A percentile compares a stretch with the other conserved stretches of the same genome.
phyloP scores from a whole-genome alignment of 1,140 invertebrate genomes.

The Drosophila leontia region DNA sequence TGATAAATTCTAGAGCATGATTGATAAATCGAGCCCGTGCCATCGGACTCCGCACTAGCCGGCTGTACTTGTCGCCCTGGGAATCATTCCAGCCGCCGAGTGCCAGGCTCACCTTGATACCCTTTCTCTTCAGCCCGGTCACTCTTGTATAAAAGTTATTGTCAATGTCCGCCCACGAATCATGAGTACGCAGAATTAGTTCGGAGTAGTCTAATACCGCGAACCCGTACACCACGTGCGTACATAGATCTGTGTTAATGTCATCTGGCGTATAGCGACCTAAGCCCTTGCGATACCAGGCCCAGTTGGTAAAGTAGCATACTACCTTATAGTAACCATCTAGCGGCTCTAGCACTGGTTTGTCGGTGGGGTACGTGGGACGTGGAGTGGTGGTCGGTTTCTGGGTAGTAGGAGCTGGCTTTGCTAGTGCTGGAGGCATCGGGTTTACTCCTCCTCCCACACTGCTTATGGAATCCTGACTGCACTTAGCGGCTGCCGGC shows the following conservation, averaged over 20 bases:
- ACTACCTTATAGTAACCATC: conserved; percentile 90
- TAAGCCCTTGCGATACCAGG: conserved; percentile 93
- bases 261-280: conserved; percentile 94
- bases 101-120: conserved; percentile 93
- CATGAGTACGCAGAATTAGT: conserved; percentile 92
- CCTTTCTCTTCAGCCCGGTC: conserved; percentile 90
- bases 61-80: conserved; percentile 93
- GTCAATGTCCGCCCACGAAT: conserved; percentile 95
- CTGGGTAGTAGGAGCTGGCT: conserved; percentile 65
- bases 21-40: conserved; percentile 90
- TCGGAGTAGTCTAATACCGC: conserved; percentile 93
- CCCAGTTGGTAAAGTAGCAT: conserved; percentile 98
- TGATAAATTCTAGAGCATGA: conserved; percentile 91
- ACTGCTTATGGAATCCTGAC: conserved; percentile 39
- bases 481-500: conserved; percentile 90
- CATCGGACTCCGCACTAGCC: conserved; percentile 90
- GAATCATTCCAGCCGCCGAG: conserved; percentile 97
- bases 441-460: conserved; percentile 3
- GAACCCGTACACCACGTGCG: conserved; percentile 96
- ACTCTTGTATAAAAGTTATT: conserved; percentile 94
- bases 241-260: conserved; percentile 94
- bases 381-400: conserved; percentile 67
- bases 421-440: conserved; percentile 46
- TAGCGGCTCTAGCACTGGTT: conserved; percentile 83
- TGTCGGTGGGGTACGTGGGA: conserved; percentile 77